Percentiles rank a stretch among this genome's conserved stretches.
Conservation (phyloP, 2,888 invertebrate genomes). For the Eristalis tenax region DNA sequence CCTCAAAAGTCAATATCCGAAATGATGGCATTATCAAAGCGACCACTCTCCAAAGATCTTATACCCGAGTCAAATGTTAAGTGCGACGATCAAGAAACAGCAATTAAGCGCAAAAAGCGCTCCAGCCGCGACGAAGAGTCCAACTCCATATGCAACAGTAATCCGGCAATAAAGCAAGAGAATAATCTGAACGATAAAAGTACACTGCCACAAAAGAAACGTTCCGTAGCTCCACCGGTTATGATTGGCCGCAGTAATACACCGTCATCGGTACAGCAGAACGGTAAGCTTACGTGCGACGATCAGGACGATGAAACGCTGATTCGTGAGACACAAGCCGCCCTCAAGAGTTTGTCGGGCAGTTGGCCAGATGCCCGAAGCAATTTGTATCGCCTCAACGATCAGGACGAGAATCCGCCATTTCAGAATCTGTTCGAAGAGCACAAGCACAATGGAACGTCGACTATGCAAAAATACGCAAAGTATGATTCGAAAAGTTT, state of each 20-base stretch:
- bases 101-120: conserved; percentile 80
- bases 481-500: conserved; percentile 77
- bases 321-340: conserved; percentile 93
- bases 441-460: conserved; percentile 83
- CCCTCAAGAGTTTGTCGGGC: conserved; percentile 92
- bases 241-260: conserved; percentile 65
- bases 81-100: conserved; percentile 78
- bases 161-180: conserved; percentile 62
- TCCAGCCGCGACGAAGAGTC: conserved; percentile 80
- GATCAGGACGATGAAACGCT: conserved; percentile 90
- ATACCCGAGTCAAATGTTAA: conserved; percentile 77
- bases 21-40: conserved; percentile 80
- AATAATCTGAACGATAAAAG: conserved; percentile 73
- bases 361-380: conserved; percentile 90
- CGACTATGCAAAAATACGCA: conserved; percentile 72
- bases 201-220: conserved; percentile 79
- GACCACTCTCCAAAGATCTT: conserved; percentile 80
- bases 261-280: conserved; percentile 62
- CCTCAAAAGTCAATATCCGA: conserved; percentile 52
- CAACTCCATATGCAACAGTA: conserved; percentile 73
- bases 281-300: conserved; percentile 75
- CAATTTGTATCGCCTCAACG: conserved; percentile 85
- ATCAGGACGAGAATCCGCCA: conserved; percentile 89
- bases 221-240: conserved; percentile 72
- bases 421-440: conserved; percentile 93